These are phyloP conservation scores for Ichneumoninae sp. DNA, from an alignment of 2,888 invertebrate genomes.

Conservation along the genomic window DNA sequence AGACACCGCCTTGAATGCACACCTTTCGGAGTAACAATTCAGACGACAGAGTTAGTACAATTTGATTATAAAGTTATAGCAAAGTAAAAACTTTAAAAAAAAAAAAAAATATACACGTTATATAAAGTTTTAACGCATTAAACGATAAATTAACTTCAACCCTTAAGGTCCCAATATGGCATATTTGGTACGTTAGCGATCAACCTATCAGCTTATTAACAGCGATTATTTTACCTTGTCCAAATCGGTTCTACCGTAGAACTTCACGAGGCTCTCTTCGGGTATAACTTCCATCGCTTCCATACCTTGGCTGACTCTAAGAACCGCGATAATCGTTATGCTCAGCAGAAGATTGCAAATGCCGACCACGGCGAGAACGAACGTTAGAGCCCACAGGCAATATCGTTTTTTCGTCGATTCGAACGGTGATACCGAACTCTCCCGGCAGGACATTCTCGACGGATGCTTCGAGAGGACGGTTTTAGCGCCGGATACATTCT, in stretches of 20 bases:
- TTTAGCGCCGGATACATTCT: conserved; percentile 53
- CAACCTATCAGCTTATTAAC: background rate
- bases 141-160: background rate
- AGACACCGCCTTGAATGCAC: conserved; percentile 82
- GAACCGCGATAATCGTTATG: conserved; percentile 91
- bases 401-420: conserved; percentile 78
- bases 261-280: conserved; percentile 90
- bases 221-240: conserved; percentile 86
- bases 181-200: background rate
- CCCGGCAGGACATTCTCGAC: conserved; percentile 56
- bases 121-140: background rate
- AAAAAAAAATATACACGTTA: background rate
- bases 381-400: conserved; percentile 91
- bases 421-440: conserved; percentile 53
- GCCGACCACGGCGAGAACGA: conserved; percentile 88
- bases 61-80: background rate
- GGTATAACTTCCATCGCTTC: conserved; percentile 93
- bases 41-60: background rate
- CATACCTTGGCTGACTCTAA: conserved; percentile 93
- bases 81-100: background rate
- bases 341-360: conserved; percentile 92
- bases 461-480: conserved; percentile 46
- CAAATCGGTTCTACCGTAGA: conserved; percentile 91
- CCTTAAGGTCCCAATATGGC: background rate
- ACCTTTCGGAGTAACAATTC: conserved; percentile 73